A percentile compares a stretch with the other conserved stretches of the same genome.
These are phyloP conservation scores for Scaptodrosophila latifasciaeformis DNA, from an alignment of 2,888 invertebrate species.

Conservation along the genomic window DNA sequence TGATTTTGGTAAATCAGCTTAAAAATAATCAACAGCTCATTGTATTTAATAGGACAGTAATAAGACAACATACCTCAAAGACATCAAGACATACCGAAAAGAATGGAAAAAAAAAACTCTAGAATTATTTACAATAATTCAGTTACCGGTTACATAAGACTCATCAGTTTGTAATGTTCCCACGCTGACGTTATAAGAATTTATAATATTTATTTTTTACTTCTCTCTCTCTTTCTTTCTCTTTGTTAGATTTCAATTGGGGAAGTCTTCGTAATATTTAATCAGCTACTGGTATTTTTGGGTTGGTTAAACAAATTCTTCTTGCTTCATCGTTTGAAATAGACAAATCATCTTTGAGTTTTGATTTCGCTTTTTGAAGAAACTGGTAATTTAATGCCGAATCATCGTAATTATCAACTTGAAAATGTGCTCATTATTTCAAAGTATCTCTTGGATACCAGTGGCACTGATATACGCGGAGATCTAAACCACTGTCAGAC, in stretches of 20 bases:
- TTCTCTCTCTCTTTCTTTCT: neutral
- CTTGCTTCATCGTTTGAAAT: slow-evolving; percentile 14
- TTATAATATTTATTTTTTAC: neutral
- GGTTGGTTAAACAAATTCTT: slow-evolving; percentile 58
- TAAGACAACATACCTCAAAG: neutral
- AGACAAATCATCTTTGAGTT: slow-evolving; percentile 34
- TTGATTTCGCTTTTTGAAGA: too few species aligned
- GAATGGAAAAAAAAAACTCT: slow-evolving; percentile 8
- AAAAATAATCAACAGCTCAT: too few species aligned
- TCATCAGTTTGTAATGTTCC: neutral
- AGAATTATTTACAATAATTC: neutral
- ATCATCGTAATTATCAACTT: slow-evolving; percentile 65
- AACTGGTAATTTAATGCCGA: slow-evolving; percentile 39
- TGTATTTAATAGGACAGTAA: too few species aligned
- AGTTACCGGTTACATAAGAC: too few species aligned
- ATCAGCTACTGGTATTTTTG: slow-evolving; percentile 62
- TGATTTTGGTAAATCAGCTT: slow-evolving; percentile 6
- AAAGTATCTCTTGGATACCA: too few species aligned
- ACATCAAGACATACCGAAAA: slow-evolving; percentile 23
- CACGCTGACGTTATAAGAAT: neutral
- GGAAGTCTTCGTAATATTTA: too few species aligned
- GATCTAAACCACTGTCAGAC: too few species aligned
- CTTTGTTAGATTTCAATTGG: slow-evolving; percentile 1
- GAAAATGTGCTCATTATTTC: slow-evolving; percentile 57
- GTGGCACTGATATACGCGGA: too few species aligned